Percentiles rank a stretch among this genome's conserved stretches.
phyloP scores from a whole-genome alignment of 2,113 vertebrate species.

The Brachirus orientalis region DNA sequence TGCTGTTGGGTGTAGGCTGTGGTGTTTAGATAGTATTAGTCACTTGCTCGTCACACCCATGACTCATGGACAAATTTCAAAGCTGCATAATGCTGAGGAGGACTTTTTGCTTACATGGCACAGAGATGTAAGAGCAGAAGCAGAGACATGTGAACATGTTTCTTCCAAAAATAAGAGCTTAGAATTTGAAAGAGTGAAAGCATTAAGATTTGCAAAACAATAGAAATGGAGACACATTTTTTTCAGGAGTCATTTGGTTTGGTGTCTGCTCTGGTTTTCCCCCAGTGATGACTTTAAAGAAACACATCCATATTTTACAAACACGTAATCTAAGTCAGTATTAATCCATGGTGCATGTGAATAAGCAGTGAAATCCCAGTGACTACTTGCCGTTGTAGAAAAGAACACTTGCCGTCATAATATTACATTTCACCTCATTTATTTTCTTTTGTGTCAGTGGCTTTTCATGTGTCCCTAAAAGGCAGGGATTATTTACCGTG shows the following conservation, averaged over 20 bases:
- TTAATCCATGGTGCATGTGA: constrained; percentile 8
- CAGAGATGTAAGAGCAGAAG: background rate
- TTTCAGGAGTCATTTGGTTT: background rate
- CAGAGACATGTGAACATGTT: background rate
- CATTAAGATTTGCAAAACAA: background rate
- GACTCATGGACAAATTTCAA: constrained; percentile 53
- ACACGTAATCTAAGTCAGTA: constrained; percentile 31
- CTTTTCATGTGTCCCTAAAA: constrained; percentile 41
- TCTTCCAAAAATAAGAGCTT: constrained; percentile 31
- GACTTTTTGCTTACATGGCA: constrained; percentile 7
- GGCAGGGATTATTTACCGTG: constrained; percentile 55
- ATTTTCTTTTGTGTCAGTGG: constrained; percentile 21
- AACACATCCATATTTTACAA: constrained; percentile 56
- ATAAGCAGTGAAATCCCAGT: constrained; percentile 10
- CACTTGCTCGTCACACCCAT: constrained; percentile 68
- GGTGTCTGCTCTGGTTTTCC: constrained; percentile 32
- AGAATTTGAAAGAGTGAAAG: background rate
- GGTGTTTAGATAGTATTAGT: constrained; percentile 76
- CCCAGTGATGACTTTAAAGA: background rate
- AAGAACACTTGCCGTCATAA: constrained; percentile 29
- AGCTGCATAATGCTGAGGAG: constrained; percentile 30
- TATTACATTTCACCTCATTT: constrained; percentile 64
- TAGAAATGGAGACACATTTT: background rate
- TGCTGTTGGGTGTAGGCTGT: constrained; percentile 61
- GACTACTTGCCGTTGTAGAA: background rate